Evolutionary conservation across 2,797 vertebrate species (phyloP).

Genomic region (Natrix natrix): DNA sequence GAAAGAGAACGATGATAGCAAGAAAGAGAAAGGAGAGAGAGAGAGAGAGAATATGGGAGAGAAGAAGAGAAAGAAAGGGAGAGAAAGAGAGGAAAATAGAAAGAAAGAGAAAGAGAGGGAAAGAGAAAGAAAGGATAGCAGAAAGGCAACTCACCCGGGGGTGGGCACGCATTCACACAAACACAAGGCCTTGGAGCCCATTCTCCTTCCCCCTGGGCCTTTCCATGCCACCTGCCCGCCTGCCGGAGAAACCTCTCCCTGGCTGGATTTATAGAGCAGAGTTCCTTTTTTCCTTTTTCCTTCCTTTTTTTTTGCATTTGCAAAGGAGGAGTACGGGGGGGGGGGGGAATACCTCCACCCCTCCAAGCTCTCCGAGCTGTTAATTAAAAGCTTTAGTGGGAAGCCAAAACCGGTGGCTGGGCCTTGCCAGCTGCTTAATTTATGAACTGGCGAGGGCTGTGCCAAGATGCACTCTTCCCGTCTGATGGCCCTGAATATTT

Average conservation of each 20-base stretch:
- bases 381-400: conserved; percentile 7
- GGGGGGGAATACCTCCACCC: background rate
- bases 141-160: background rate
- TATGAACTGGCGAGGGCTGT: background rate
- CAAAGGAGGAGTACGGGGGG: no score
- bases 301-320: background rate
- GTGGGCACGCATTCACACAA: no score
- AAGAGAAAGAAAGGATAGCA: no score
- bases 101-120: no score
- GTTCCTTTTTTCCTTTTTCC: no score
- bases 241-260: no score
- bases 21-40: no score
- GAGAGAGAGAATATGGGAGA: no score
- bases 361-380: conserved; percentile 12
- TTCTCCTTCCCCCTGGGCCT: background rate
- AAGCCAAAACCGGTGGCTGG: background rate
- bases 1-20: no score
- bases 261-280: background rate
- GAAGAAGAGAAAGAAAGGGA: no score
- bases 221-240: background rate
- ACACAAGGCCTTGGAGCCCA: no score
- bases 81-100: no score
- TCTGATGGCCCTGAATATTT: background rate
- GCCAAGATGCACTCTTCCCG: background rate
- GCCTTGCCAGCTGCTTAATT: conserved; percentile 9